phyloP scores from a whole-genome alignment of 2,888 invertebrate genomes.

The Oscheius myriophilus region DNA sequence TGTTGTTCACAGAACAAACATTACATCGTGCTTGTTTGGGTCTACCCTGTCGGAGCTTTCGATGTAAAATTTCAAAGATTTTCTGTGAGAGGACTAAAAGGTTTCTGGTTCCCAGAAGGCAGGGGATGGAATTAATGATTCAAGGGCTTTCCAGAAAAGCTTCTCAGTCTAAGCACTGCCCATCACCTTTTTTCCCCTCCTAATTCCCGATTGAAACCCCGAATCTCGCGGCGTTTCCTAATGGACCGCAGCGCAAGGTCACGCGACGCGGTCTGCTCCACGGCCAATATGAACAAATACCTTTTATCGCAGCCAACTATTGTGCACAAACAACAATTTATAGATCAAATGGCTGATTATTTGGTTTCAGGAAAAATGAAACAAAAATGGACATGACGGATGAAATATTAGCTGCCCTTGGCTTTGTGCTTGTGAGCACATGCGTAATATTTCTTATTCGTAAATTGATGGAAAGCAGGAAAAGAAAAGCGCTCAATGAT shows the following conservation, averaged over 20 bases:
- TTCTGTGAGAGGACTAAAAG: too few relatives aligned
- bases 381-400: constrained; percentile 40
- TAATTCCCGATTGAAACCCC: too few relatives aligned
- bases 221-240: constrained; percentile 14
- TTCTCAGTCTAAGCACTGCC: too few relatives aligned
- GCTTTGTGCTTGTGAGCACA: constrained; percentile 33
- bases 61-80: too few relatives aligned
- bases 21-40: too few relatives aligned
- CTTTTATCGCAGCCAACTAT: constrained; percentile 1
- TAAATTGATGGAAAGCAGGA: constrained; percentile 41
- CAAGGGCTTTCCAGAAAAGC: too few relatives aligned
- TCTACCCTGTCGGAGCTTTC: too few relatives aligned
- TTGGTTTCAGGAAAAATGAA: constrained; percentile 23
- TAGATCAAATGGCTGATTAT: too few relatives aligned
- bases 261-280: constrained; percentile 7
- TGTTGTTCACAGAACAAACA: too few relatives aligned
- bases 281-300: constrained; percentile 8
- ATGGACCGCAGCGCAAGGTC: constrained; percentile 20
- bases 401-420: constrained; percentile 35
- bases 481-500: constrained; percentile 48
- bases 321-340: neutral
- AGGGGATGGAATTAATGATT: too few relatives aligned
- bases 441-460: constrained; percentile 35
- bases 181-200: too few relatives aligned
- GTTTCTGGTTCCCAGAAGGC: too few relatives aligned